Percentiles rank a stretch among this genome's conserved stretches.
These are phyloP conservation scores for Sylvilagus bachmani DNA, from an alignment of 2,113 vertebrate species.

Conservation along the genomic window DNA sequence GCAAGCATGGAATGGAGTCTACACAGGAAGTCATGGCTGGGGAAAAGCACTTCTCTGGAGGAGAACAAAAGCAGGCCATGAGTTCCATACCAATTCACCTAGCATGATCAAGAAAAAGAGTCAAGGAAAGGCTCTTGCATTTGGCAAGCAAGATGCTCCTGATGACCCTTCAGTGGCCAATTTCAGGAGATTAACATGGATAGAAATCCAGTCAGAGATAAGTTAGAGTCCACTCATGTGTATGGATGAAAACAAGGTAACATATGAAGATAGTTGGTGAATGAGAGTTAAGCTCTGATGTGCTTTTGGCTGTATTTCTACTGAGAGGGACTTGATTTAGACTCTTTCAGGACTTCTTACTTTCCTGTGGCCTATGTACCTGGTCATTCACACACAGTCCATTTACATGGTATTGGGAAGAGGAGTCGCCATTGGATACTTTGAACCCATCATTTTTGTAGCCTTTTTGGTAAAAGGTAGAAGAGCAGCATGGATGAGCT, in stretches of 20 bases:
- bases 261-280: background rate
- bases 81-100: background rate
- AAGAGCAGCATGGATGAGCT: too few relatives aligned
- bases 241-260: background rate
- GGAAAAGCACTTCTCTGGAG: background rate
- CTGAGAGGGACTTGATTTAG: background rate
- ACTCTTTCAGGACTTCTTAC: background rate
- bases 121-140: background rate
- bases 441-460: background rate
- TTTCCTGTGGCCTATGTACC: background rate
- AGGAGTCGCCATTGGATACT: background rate
- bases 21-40: background rate
- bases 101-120: background rate
- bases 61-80: background rate
- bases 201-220: too few relatives aligned
- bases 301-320: background rate
- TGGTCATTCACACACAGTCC: background rate
- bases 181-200: background rate
- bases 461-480: background rate
- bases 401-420: background rate
- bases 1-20: background rate
- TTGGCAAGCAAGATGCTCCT: background rate
- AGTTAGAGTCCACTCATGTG: background rate
- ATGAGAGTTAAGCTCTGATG: background rate
- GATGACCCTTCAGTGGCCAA: background rate